Evolutionary conservation across 2,888 invertebrate genomes (phyloP).

Genomic region (Euplagia quadripunctaria): DNA sequence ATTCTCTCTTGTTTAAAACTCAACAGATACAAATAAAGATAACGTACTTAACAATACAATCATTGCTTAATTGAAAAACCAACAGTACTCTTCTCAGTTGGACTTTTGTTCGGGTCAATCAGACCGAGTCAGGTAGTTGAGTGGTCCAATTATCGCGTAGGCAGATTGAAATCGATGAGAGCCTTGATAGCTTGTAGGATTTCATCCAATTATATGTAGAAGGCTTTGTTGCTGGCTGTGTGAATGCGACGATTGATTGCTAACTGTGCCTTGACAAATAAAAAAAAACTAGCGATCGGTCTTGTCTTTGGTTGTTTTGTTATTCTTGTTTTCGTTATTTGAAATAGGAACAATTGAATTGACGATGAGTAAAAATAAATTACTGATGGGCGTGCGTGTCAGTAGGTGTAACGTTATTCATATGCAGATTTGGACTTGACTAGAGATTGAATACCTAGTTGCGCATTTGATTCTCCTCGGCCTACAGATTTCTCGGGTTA

Average conservation of each 20-base stretch:
- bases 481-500: too few species aligned
- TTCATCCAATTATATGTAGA: constrained; percentile 55
- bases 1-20: neutral
- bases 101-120: constrained; percentile 53
- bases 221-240: constrained; percentile 11
- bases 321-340: neutral
- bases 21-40: constrained; percentile 1
- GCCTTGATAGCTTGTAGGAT: constrained; percentile 50
- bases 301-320: neutral
- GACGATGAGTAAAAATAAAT: too few species aligned
- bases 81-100: constrained; percentile 54
- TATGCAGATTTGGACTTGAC: too few species aligned
- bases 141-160: constrained; percentile 35
- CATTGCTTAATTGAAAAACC: constrained; percentile 50
- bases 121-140: constrained; percentile 50
- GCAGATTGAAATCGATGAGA: constrained; percentile 40
- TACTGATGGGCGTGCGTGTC: too few species aligned
- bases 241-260: constrained; percentile 6
- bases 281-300: neutral
- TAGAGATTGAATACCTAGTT: too few species aligned
- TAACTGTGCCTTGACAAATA: constrained; percentile 4
- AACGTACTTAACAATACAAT: constrained; percentile 23
- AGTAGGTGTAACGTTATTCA: too few species aligned
- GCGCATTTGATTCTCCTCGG: too few species aligned
- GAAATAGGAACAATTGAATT: neutral